Base-by-base conservation (phyloP, 2,113 vertebrate genomes). In the Psilopogon haemacephalus region DNA sequence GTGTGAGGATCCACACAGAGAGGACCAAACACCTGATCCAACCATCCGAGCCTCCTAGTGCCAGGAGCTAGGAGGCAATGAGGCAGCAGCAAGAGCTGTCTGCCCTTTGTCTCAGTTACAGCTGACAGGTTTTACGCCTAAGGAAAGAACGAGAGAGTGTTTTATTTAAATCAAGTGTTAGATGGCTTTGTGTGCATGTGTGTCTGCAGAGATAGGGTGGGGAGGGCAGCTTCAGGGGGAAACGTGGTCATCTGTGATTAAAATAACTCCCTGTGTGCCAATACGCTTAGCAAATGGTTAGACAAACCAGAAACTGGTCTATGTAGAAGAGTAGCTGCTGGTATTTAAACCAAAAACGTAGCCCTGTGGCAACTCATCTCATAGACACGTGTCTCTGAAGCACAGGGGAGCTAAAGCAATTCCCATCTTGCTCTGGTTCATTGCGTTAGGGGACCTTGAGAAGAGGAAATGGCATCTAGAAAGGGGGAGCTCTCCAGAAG, bases 401-500 rank as follows among this genome's bases (percentile, higher is more conserved):
- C 48, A 38, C 54, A 74, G 44, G 64, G 64, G 79, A 91, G 15
- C 68, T 32, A 83, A 94, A 92, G 72, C 79, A 91, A 90, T 90
- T 96, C 79, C 65, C 58, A 32, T 72, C 87, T 88, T 71, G 64
- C 60, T 75, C 67, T 48, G 88, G 73, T 88, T 94, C 55, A 5
- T 71, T 96, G 95, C 88, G 70, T 96, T 90, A 86, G 67, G 84
- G 85, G 93, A 95, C 91, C 94, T 48, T 88, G 88, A 95, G 89
- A 95, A 77, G 26, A 93, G 37, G 81, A 95, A 95, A 94, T 78
- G 92, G 63, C 83, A 80, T 93, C 90, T 79, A 84, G 88, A 97
- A 97, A 96, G 95, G 95, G 91, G 90, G 91, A 86, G 80, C 79
- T 95, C 71, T 96, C 95, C 74, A 70, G 96, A 97, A 97, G 95